A percentile compares a stretch with the other conserved stretches of the same genome.
These are phyloP conservation scores for Clivina fossor DNA, from an alignment of 2,888 invertebrate genomes.

Conservation along the genomic window DNA sequence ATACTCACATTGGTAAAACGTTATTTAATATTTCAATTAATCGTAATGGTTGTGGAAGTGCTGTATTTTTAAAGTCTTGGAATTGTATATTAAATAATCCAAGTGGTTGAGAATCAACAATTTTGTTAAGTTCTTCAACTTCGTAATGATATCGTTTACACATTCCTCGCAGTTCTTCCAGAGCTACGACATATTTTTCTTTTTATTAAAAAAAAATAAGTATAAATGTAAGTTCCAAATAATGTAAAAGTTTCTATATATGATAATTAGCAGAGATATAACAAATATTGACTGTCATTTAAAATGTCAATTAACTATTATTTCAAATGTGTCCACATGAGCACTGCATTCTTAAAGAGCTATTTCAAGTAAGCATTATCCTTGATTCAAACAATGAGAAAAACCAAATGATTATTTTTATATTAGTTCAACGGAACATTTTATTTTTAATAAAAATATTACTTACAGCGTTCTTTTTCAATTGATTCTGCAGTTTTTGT, in stretches of 20 bases:
- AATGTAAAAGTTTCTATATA: too few relatives aligned
- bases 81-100: constrained; percentile 74
- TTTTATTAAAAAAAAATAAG: too few relatives aligned
- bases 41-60: constrained; percentile 70
- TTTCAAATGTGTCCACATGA: background rate
- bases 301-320: background rate
- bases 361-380: too few relatives aligned
- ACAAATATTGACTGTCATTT: background rate
- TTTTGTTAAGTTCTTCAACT: constrained; percentile 65
- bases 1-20: constrained; percentile 66
- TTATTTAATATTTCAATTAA: constrained; percentile 66
- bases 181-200: constrained; percentile 53
- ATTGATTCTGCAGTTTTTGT: constrained; percentile 65
- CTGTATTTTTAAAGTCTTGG: constrained; percentile 68
- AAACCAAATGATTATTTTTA: background rate
- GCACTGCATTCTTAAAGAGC: background rate
- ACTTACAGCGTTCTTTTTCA: constrained; percentile 58
- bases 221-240: too few relatives aligned
- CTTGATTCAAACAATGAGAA: too few relatives aligned
- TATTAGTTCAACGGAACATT: background rate
- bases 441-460: background rate
- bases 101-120: constrained; percentile 67
- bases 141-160: constrained; percentile 72
- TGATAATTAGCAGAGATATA: background rate
- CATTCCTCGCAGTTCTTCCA: constrained; percentile 65